Conservation (phyloP, 1,140 invertebrate species). For the Pararge aegeria region DNA sequence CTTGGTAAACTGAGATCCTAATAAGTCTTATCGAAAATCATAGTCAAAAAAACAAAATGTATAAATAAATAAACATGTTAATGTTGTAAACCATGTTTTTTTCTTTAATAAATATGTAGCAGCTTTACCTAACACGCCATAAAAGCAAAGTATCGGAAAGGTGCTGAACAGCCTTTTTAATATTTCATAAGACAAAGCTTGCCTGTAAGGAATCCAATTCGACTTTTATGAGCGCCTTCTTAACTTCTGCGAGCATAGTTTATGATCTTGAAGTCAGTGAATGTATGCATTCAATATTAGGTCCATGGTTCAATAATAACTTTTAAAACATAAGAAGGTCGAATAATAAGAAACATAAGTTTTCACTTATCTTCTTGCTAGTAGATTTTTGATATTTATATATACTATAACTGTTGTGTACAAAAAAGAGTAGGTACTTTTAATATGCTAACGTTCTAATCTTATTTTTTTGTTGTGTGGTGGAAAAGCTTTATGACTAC, state of each 20-base stretch:
- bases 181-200: constrained; percentile 29
- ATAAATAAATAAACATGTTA: neutral
- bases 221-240: constrained; percentile 26
- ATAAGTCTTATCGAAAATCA: constrained; percentile 8
- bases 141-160: constrained; percentile 18
- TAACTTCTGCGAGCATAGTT: constrained; percentile 7
- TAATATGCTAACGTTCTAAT: too few species aligned
- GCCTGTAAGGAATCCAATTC: constrained; percentile 26
- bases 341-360: too few species aligned
- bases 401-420: too few species aligned
- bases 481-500: too few species aligned
- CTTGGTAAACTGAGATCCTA: constrained; percentile 42
- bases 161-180: constrained; percentile 19
- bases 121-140: neutral
- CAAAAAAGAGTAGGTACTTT: too few species aligned
- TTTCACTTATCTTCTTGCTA: too few species aligned
- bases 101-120: neutral
- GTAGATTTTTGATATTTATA: too few species aligned
- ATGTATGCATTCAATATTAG: neutral
- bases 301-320: neutral
- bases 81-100: neutral
- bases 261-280: constrained; percentile 12
- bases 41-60: constrained; percentile 7
- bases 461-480: too few species aligned
- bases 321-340: too few species aligned